A percentile compares a stretch with the other conserved stretches of the same genome.
phyloP scores from a whole-genome alignment of 2,797 vertebrate genomes.

The Alosa sapidissima region DNA sequence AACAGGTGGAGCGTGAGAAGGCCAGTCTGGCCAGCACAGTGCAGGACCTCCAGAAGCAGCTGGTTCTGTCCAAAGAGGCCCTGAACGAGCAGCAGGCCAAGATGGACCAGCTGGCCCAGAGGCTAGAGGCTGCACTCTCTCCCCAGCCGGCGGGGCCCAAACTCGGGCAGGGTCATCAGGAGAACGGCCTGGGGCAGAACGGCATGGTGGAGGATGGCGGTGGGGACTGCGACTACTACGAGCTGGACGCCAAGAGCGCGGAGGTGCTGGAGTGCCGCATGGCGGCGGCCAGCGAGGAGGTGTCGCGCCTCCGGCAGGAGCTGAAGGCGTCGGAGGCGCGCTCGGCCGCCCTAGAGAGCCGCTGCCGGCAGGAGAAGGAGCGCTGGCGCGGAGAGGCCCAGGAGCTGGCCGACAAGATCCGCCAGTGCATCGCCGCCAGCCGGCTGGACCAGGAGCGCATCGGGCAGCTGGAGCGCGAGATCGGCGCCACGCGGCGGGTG shows the following conservation, averaged over 20 bases:
- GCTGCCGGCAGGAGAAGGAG: constrained; percentile 76
- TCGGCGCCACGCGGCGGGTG: constrained; percentile 74
- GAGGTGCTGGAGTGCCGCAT: constrained; percentile 74
- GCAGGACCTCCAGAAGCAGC: constrained; percentile 78
- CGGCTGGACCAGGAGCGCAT: constrained; percentile 79
- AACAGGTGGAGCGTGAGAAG: constrained; percentile 80
- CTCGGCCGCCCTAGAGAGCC: constrained; percentile 70
- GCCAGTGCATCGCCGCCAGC: constrained; percentile 76
- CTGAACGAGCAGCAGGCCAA: constrained; percentile 77
- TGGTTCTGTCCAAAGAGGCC: constrained; percentile 74
- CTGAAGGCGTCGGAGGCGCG: constrained; percentile 71
- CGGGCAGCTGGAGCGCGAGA: constrained; percentile 78
- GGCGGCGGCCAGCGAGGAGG: constrained; percentile 71
- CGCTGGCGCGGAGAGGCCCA: constrained; percentile 76
- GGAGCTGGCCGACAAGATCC: constrained; percentile 78
- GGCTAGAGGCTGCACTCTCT: constrained; percentile 67
- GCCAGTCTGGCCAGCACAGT: constrained; percentile 69
- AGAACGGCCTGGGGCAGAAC: constrained; percentile 50
- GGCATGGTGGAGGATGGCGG: background rate
- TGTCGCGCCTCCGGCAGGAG: constrained; percentile 71
- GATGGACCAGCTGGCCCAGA: constrained; percentile 70
- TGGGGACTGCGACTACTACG: constrained; percentile 63
- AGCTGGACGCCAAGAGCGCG: constrained; percentile 74
- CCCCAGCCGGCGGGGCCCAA: constrained; percentile 43
- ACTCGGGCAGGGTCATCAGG: constrained; percentile 22